phyloP scores from a whole-genome alignment of 1,140 invertebrate species.

The Drosophila kepulauana region DNA sequence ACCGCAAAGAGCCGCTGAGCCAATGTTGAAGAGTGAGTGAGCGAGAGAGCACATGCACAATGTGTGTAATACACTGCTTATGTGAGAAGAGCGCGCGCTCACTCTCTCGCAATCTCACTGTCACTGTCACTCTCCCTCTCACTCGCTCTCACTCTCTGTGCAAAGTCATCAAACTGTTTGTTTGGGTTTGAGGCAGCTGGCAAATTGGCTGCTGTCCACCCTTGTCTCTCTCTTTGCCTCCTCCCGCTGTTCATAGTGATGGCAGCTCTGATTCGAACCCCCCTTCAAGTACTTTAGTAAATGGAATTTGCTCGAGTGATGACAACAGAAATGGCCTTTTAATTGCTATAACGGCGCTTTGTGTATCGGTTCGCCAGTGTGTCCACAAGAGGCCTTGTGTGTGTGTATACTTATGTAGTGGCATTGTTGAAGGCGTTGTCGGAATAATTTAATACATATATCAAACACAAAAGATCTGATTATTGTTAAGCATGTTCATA shows the following conservation, averaged over 20 bases:
- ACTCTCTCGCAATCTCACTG: neutral
- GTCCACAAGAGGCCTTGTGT: slow-evolving; percentile 3
- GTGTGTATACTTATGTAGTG: slow-evolving; percentile 1
- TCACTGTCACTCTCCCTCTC: slow-evolving; percentile 7
- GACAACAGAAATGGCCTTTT: slow-evolving; percentile 67
- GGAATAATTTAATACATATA: slow-evolving; percentile 44
- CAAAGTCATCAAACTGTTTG: slow-evolving; percentile 37
- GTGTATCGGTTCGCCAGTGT: slow-evolving; percentile 16
- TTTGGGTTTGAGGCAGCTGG: slow-evolving; percentile 45
- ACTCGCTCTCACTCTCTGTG: slow-evolving; percentile 6
- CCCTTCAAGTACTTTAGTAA: slow-evolving; percentile 6
- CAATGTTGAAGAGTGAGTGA: slow-evolving; percentile 13
- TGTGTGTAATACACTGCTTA: neutral
- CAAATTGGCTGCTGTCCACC: slow-evolving; percentile 22
- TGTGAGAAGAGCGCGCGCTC: slow-evolving; percentile 8
- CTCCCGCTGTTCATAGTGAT: neutral
- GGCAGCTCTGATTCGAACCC: neutral
- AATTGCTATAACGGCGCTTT: slow-evolving; percentile 65
- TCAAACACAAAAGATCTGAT: slow-evolving; percentile 56
- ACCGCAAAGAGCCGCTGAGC: slow-evolving; percentile 14
- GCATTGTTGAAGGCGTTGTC: slow-evolving; percentile 46
- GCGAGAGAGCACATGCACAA: slow-evolving; percentile 7
- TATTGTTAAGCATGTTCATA: slow-evolving; percentile 5
- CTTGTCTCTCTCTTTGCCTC: neutral
- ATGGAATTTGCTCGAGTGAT: slow-evolving; percentile 24